These are phyloP conservation scores for Graptemys geographica DNA, from an alignment of 2,797 vertebrate genomes.

Conservation along the genomic window DNA sequence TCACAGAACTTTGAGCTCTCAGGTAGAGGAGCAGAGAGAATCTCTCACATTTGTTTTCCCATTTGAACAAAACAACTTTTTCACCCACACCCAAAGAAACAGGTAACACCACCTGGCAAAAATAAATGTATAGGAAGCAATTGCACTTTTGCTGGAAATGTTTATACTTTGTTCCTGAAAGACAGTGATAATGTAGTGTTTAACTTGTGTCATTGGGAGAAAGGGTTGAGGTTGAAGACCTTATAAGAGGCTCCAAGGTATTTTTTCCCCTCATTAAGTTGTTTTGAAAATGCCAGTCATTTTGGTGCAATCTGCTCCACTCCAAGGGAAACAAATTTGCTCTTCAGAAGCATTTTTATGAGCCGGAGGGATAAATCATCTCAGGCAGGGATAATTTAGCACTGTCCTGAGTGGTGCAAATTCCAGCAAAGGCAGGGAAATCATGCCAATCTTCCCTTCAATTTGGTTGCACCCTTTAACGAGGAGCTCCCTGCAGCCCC, in stretches of 20 bases:
- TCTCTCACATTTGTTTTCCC: not conserved
- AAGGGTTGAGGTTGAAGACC: conserved; percentile 14
- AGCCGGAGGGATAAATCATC: not conserved
- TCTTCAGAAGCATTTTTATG: conserved; percentile 40
- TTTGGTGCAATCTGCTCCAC: conserved; percentile 37
- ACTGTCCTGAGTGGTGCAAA: not conserved
- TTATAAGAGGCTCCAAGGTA: conserved; percentile 36
- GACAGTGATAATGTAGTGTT: conserved; percentile 17
- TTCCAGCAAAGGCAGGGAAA: not conserved
- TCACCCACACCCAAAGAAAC: not conserved
- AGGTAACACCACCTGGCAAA: not conserved
- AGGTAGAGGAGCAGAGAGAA: not conserved
- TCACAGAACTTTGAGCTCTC: not conserved
- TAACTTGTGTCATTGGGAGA: not conserved
- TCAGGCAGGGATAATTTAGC: conserved; percentile 21
- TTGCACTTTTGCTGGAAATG: conserved; percentile 23
- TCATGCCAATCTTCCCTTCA: not conserved
- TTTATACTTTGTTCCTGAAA: conserved; percentile 32
- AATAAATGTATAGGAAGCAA: conserved; percentile 24
- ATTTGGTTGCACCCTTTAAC: not conserved
- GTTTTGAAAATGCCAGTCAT: conserved; percentile 50
- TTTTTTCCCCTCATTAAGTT: conserved; percentile 47
- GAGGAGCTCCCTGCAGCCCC: not conserved
- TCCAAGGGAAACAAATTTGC: conserved; percentile 30
- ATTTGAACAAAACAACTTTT: not conserved